Conservation (phyloP, 2,797 vertebrate species). For the Lerista edwardsae region DNA sequence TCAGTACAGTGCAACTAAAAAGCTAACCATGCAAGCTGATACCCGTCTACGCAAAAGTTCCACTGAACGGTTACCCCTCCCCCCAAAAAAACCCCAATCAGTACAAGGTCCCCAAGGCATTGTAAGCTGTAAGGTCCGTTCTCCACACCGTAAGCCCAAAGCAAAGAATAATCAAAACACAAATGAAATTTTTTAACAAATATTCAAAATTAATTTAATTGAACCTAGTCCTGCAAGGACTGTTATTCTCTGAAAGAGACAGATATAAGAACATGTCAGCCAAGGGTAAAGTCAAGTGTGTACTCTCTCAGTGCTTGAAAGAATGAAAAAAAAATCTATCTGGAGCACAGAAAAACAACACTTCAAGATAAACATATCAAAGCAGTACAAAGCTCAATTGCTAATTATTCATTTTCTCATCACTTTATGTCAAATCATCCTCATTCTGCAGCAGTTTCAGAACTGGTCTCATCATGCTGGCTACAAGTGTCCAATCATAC, state of each 20-base stretch:
- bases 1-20: background rate
- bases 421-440: background rate
- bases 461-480: background rate
- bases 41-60: too few relatives aligned
- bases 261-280: background rate
- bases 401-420: background rate
- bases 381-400: background rate
- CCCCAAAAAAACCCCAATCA: too few relatives aligned
- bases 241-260: background rate
- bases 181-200: background rate
- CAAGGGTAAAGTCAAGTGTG: background rate
- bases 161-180: background rate
- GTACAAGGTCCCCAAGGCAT: background rate
- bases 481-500: background rate
- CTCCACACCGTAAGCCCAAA: background rate
- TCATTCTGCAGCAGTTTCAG: background rate
- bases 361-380: slow-evolving; percentile 2
- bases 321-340: too few relatives aligned
- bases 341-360: background rate
- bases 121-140: background rate
- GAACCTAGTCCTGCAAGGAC: background rate
- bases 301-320: background rate
- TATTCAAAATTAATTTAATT: background rate
- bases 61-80: too few relatives aligned
- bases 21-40: background rate